Percentiles rank a stretch among this genome's conserved stretches.
These are phyloP conservation scores for Eristalis tenax DNA, from an alignment of 2,888 invertebrate species.

Conservation along the genomic window DNA sequence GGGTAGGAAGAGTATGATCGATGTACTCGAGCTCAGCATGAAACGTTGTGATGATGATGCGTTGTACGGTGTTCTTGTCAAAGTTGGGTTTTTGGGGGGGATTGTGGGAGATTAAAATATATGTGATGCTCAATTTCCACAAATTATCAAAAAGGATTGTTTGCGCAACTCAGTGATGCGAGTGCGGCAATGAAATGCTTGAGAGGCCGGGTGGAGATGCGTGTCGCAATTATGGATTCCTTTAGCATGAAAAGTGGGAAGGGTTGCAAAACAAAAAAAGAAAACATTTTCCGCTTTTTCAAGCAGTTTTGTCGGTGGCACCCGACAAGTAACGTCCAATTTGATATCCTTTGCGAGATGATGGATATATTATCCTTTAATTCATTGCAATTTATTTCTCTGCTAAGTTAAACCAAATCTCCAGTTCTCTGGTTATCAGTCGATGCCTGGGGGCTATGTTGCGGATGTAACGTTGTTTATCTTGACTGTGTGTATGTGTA, in stretches of 20 bases:
- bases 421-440: too few species aligned
- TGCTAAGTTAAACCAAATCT: too few species aligned
- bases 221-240: not conserved
- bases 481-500: too few species aligned
- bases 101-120: not conserved
- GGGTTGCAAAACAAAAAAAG: too few species aligned
- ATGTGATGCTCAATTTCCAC: not conserved
- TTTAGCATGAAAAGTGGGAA: not conserved
- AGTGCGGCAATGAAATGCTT: not conserved
- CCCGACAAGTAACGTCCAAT: too few species aligned
- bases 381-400: too few species aligned
- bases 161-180: not conserved
- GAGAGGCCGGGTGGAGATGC: not conserved
- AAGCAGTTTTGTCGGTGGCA: too few species aligned
- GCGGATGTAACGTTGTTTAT: too few species aligned
- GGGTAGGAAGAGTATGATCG: constrained; percentile 9
- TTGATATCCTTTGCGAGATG: too few species aligned
- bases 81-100: not conserved
- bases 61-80: not conserved
- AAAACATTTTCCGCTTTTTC: too few species aligned
- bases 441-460: too few species aligned
- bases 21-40: constrained; percentile 12
- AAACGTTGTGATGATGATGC: not conserved
- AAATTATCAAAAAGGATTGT: not conserved
- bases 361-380: too few species aligned